Conservation (phyloP, 1,140 invertebrate species). For the Littorina saxatilis region DNA sequence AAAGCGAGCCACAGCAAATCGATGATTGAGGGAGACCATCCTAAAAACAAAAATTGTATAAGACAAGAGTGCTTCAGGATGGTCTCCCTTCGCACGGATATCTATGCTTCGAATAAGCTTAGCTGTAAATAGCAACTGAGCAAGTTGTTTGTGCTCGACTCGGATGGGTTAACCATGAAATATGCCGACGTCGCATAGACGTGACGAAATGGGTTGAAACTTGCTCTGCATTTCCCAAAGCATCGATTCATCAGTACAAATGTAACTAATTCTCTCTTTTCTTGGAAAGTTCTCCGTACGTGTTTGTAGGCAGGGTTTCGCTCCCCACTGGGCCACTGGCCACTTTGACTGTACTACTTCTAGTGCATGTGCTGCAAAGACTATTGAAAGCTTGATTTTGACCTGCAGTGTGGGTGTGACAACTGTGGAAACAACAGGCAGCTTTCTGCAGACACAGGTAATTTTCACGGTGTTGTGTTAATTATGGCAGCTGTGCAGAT, state of each 20-base stretch:
- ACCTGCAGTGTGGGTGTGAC: too few species aligned
- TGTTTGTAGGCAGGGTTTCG: neutral
- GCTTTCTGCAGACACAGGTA: too few species aligned
- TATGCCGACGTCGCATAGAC: neutral
- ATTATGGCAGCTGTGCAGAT: too few species aligned
- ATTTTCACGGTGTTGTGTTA: too few species aligned
- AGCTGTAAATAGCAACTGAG: too few species aligned
- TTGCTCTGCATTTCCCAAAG: neutral
- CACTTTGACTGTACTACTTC: neutral
- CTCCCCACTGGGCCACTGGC: neutral
- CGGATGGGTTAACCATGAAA: neutral
- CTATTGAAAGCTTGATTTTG: too few species aligned
- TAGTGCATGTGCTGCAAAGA: neutral
- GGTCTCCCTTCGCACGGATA: neutral
- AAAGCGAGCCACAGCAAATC: too few species aligned
- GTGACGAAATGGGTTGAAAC: slow-evolving; percentile 12
- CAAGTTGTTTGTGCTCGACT: neutral
- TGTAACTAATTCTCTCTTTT: neutral
- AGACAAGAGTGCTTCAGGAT: neutral
- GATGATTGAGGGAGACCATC: too few species aligned
- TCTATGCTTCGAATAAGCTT: slow-evolving; percentile 4
- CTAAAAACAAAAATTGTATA: neutral
- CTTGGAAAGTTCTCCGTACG: neutral
- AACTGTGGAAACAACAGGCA: too few species aligned
- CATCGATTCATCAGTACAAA: too few species aligned